Conservation (phyloP, 1,140 invertebrate species). For the Acromyrmex charruanus region DNA sequence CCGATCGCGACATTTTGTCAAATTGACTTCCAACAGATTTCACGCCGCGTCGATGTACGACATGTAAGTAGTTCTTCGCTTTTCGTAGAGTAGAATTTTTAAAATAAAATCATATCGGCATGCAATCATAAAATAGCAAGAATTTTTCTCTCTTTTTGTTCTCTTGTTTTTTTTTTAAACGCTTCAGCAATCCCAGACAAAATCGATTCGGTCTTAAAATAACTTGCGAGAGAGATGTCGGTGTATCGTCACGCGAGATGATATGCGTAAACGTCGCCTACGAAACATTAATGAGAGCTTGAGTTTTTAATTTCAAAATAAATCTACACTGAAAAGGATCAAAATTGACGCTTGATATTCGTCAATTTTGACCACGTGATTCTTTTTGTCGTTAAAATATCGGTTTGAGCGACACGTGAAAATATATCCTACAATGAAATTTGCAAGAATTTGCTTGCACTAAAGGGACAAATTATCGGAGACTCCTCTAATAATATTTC, state of each 20-base stretch:
- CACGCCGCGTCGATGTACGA: slow-evolving; percentile 68
- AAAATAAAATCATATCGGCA: not conserved
- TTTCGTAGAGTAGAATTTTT: not conserved
- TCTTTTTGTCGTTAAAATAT: too few relatives aligned
- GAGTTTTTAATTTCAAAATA: not conserved
- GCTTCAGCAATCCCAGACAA: slow-evolving; percentile 6
- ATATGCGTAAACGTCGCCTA: slow-evolving; percentile 33
- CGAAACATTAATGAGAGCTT: not conserved
- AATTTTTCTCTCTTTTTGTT: not conserved
- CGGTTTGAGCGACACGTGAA: too few relatives aligned
- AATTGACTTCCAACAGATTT: slow-evolving; percentile 28
- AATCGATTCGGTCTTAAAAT: slow-evolving; percentile 59
- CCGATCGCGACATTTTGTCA: slow-evolving; percentile 38
- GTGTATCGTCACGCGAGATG: slow-evolving; percentile 45
- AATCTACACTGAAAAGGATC: not conserved
- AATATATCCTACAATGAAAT: not conserved
- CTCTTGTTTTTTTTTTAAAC: not conserved
- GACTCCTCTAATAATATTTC: not conserved
- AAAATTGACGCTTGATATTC: too few relatives aligned
- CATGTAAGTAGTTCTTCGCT: slow-evolving; percentile 65
- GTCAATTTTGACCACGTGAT: too few relatives aligned
- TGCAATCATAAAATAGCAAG: not conserved
- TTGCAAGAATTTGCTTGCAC: not conserved
- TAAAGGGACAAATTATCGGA: not conserved
- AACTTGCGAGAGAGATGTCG: slow-evolving; percentile 23